These are phyloP conservation scores for Eptesicus fuscus DNA, from an alignment of 2,113 vertebrate species.

Conservation along the genomic window DNA sequence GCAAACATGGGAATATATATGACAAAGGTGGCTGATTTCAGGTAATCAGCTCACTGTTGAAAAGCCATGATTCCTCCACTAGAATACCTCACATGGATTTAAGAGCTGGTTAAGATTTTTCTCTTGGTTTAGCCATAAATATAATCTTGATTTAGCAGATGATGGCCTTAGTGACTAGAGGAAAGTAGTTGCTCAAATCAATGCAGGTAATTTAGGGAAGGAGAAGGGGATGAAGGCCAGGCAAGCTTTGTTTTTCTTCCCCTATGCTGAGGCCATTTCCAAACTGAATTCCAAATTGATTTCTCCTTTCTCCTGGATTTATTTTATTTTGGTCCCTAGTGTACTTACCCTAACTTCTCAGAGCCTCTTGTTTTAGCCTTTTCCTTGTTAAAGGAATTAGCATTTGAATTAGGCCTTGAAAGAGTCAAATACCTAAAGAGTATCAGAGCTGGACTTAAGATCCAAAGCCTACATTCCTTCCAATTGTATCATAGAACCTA, in stretches of 20 bases:
- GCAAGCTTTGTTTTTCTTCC: background rate
- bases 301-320: constrained; percentile 13
- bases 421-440: constrained; percentile 53
- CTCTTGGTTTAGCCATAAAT: constrained; percentile 39
- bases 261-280: background rate
- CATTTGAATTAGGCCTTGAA: constrained; percentile 27
- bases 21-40: background rate
- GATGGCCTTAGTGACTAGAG: background rate
- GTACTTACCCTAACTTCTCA: background rate
- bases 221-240: background rate
- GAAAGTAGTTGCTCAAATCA: constrained; percentile 23
- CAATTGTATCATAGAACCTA: constrained; percentile 50
- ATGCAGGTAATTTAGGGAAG: background rate
- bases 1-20: background rate
- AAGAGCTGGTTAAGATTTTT: constrained; percentile 13
- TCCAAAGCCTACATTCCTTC: constrained; percentile 57
- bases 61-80: background rate
- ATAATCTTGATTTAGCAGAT: background rate
- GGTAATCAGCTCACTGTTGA: background rate
- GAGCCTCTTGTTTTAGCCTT: background rate
- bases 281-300: background rate
- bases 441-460: background rate
- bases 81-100: background rate
- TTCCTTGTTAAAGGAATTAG: background rate
- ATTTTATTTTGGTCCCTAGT: constrained; percentile 34